A percentile compares a stretch with the other conserved stretches of the same genome.
These are phyloP conservation scores for Phylloscopus whistleri DNA, from an alignment of 2,113 vertebrate genomes.

Conservation along the genomic window DNA sequence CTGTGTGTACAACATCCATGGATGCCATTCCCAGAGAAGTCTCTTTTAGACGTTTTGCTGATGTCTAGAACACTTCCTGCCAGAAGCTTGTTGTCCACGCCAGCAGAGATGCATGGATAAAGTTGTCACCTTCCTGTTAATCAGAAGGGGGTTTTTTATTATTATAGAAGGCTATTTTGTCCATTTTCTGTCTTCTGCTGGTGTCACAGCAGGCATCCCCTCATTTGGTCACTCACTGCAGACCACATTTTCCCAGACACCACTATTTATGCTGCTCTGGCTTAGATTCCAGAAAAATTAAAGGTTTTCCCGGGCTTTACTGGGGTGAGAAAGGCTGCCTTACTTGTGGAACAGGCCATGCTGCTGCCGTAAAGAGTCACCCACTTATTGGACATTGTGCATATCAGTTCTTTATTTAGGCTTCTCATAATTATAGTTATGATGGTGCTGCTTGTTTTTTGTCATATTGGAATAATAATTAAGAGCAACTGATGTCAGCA, in stretches of 20 bases:
- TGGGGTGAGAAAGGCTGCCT: neutral
- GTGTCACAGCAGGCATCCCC: neutral
- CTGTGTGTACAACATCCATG: neutral
- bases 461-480: neutral
- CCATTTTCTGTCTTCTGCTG: neutral
- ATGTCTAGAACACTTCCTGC: neutral
- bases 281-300: neutral
- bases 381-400: neutral
- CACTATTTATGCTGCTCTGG: neutral
- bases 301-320: neutral
- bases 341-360: fast-evolving
- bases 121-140: neutral
- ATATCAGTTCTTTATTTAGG: neutral
- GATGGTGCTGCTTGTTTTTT: neutral
- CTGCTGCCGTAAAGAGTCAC: neutral
- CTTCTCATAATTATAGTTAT: neutral
- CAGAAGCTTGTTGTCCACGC: neutral
- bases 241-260: neutral
- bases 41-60: neutral
- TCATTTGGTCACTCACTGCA: neutral
- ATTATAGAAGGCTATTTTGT: neutral
- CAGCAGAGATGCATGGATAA: neutral
- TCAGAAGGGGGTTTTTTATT: neutral
- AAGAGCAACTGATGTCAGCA: neutral
- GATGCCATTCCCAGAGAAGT: neutral